Evolutionary conservation across 1,140 invertebrate species (phyloP).

Genomic region (Aphaenogaster ashmeadi): DNA sequence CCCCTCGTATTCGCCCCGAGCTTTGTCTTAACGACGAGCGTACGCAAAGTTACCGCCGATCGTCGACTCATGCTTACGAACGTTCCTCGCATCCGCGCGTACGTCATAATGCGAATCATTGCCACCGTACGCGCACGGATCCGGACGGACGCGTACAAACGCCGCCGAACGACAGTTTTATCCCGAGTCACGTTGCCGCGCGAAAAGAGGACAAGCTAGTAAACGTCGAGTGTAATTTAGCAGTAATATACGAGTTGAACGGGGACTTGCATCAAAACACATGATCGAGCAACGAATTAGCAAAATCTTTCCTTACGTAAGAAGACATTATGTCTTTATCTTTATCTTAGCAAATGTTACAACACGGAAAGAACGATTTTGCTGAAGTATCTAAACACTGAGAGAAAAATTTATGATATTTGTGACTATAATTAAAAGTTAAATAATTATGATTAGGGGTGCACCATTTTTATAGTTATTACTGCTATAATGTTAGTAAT

Average conservation of each 20-base stretch:
- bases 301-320: not conserved
- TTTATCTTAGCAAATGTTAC: no score
- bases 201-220: not conserved
- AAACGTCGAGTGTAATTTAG: conserved; percentile 25
- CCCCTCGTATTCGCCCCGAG: conserved; percentile 41
- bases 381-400: no score
- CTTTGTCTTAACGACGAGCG: conserved; percentile 58
- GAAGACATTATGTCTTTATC: no score
- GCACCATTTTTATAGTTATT: no score
- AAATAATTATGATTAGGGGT: no score
- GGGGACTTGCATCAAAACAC: not conserved
- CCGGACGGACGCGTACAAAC: conserved; percentile 20
- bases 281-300: not conserved
- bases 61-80: conserved; percentile 59
- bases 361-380: no score
- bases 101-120: conserved; percentile 58
- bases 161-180: conserved; percentile 17
- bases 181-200: not conserved
- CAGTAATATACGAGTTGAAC: not conserved
- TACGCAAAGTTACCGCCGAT: conserved; percentile 52
- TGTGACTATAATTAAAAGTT: no score
- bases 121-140: conserved; percentile 46
- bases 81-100: conserved; percentile 28
- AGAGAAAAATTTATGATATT: no score
- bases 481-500: no score